Evolutionary conservation across 2,113 vertebrate species (phyloP).

Genomic region (Etheostoma cragini): DNA sequence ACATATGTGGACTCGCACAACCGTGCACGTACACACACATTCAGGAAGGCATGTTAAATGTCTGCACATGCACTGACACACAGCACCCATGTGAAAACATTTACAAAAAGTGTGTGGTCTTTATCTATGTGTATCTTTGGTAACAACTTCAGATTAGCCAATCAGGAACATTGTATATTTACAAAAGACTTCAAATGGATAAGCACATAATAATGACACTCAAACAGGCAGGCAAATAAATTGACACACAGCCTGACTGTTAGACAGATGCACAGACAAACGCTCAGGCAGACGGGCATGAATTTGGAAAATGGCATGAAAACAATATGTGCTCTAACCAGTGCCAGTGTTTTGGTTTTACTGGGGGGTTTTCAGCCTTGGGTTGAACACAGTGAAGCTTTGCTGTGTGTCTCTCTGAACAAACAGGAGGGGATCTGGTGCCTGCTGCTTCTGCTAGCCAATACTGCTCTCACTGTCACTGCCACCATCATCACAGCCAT

Average conservation of each 20-base stretch:
- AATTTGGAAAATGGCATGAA: slow-evolving; percentile 71
- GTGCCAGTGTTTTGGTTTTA: slow-evolving; percentile 77
- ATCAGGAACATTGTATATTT: slow-evolving; percentile 25
- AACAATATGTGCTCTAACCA: slow-evolving; percentile 65
- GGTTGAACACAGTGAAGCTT: slow-evolving; percentile 74
- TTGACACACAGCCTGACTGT: slow-evolving; percentile 55
- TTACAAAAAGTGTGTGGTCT: slow-evolving; percentile 7
- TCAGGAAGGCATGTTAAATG: slow-evolving; percentile 45
- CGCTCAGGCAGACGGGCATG: slow-evolving; percentile 54
- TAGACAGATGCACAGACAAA: slow-evolving; percentile 70
- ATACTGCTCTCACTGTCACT: slow-evolving; percentile 72
- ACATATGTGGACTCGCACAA: slow-evolving; percentile 70
- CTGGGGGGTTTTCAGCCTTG: slow-evolving; percentile 69
- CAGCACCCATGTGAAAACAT: slow-evolving; percentile 30
- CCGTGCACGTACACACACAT: slow-evolving; percentile 24
- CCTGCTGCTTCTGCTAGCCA: slow-evolving; percentile 73
- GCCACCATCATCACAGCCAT: slow-evolving; percentile 78
- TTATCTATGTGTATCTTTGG: slow-evolving; percentile 26
- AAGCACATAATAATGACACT: slow-evolving; percentile 42
- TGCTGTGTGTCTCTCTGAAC: slow-evolving; percentile 72
- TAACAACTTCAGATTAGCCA: slow-evolving; percentile 16
- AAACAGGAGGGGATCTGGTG: slow-evolving; percentile 78
- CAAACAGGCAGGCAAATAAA: slow-evolving; percentile 51
- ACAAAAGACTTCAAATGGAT: slow-evolving; percentile 42
- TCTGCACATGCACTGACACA: slow-evolving; percentile 39